phyloP scores from a whole-genome alignment of 2,888 invertebrate genomes.

The Agrochola lota region DNA sequence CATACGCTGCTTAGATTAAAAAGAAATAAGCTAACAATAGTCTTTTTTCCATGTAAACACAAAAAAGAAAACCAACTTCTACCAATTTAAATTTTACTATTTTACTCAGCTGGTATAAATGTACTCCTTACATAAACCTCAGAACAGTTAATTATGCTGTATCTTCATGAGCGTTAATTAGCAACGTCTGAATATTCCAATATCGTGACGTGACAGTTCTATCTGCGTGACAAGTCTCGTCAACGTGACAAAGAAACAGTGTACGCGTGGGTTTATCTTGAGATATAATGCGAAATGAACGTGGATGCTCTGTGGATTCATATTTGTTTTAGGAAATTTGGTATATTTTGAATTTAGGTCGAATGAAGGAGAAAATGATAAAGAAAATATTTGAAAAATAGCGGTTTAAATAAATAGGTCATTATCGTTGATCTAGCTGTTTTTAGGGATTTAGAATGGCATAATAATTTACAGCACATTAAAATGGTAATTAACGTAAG shows the following conservation, averaged over 20 bases:
- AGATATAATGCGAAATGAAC: conserved; percentile 45
- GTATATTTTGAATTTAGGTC: background rate
- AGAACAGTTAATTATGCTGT: conserved; percentile 58
- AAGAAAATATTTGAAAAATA: background rate
- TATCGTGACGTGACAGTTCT: conserved; percentile 60
- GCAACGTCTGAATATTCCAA: conserved; percentile 53
- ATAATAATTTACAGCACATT: background rate
- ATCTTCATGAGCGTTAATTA: conserved; percentile 63
- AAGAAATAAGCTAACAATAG: conserved; percentile 7
- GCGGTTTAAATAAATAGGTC: background rate
- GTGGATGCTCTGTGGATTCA: conserved; percentile 2
- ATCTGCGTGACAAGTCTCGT: conserved; percentile 52
- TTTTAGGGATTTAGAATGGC: background rate
- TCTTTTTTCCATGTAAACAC: conserved; percentile 3
- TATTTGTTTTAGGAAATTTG: conserved; percentile 33
- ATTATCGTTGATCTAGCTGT: background rate
- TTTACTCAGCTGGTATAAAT: conserved; percentile 6
- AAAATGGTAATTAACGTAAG: conserved; percentile 12
- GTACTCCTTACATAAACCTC: conserved; percentile 22
- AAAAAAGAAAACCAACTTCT: background rate
- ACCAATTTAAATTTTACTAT: conserved; percentile 11
- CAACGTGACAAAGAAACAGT: conserved; percentile 57
- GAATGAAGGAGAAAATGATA: background rate
- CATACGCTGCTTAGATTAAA: conserved; percentile 6
- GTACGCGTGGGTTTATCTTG: conserved; percentile 48